Base-by-base conservation (phyloP, 2,113 vertebrate genomes). In the Silurus meridionalis region DNA sequence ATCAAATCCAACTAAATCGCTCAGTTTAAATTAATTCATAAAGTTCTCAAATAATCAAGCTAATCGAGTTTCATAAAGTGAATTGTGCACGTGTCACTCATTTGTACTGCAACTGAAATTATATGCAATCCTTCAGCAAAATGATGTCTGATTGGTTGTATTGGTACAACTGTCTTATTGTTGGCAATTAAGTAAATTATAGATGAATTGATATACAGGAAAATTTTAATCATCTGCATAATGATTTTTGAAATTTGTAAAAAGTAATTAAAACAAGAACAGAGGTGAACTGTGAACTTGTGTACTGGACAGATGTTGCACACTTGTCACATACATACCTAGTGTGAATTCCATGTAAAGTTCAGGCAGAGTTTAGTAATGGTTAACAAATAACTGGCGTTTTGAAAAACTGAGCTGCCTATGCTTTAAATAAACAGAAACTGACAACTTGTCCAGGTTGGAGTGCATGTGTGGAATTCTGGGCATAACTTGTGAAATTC, bases 401-500 rank as follows among this genome's bases (percentile, higher is more conserved):
- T 53, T 77, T 77, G 4, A 25, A 25, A 14, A 28, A 15, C 13
- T 8, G n/a, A 15, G 53, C 28, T 15, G 7, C 53, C 52, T 28
- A 79, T 19, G 1, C n/a, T 58, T 79, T 37, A 72, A 28, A 82
- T 80, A 81, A 48, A 72, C 28, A 71, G 66, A 85, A 58, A 83
- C n/a, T 23, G 21, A 84, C 4, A 67, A 52, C 50, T 77, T n/a
- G 11, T 53, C 25, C n/a, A 66, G 80, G 61, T 8, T 52, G 80
- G 5, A 50, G 71, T 21, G 60, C 57, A 60, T 64, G 46, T 55
- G 23, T 78, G 53, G 57, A 83, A 77, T 58, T 64, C 60, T 82
- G 61, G 52, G 71, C 57, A 74, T 78, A 55, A 64, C 23, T 28
- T 15, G 58, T 77, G 79, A 89, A 66, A 89, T 89, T 87, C 87